A percentile compares a stretch with the other conserved stretches of the same genome.
These are phyloP conservation scores for Pipistrellus pygmaeus DNA, from an alignment of 2,797 vertebrate species.

Conservation along the genomic window DNA sequence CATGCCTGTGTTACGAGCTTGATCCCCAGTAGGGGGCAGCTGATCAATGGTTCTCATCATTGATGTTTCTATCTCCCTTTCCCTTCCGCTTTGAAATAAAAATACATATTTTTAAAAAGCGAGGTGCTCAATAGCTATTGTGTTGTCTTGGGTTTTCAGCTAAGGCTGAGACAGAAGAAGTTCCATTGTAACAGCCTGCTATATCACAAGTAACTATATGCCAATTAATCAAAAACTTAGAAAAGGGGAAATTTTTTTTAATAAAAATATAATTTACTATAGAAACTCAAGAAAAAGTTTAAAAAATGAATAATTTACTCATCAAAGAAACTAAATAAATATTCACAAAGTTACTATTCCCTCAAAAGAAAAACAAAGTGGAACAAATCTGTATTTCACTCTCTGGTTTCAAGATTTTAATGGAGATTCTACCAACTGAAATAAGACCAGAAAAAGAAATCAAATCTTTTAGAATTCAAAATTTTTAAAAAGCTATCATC, in stretches of 20 bases:
- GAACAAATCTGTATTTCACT: not conserved
- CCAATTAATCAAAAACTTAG: conserved; percentile 14
- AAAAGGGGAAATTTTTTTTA: not conserved
- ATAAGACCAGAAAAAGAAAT: not conserved
- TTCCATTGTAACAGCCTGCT: not conserved
- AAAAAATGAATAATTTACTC: not conserved
- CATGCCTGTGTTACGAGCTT: too few relatives aligned
- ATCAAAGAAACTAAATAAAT: not conserved
- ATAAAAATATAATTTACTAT: not conserved
- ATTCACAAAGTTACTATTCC: not conserved
- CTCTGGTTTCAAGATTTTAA: conserved; percentile 3
- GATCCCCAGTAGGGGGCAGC: too few relatives aligned
- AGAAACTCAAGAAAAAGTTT: not conserved
- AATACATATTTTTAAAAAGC: not conserved
- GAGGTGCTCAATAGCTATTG: not conserved
- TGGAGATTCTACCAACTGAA: not conserved
- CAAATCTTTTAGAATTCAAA: not conserved
- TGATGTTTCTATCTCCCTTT: too few relatives aligned
- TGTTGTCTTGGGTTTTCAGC: not conserved
- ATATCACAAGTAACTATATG: not conserved
- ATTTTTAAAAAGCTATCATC: not conserved
- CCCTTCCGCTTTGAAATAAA: not conserved
- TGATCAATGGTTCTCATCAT: too few relatives aligned
- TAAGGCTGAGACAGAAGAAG: not conserved
- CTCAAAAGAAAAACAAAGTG: not conserved